Base-by-base conservation (phyloP, 2,113 vertebrate genomes). In the Pseudolaguvia tuberculata region DNA sequence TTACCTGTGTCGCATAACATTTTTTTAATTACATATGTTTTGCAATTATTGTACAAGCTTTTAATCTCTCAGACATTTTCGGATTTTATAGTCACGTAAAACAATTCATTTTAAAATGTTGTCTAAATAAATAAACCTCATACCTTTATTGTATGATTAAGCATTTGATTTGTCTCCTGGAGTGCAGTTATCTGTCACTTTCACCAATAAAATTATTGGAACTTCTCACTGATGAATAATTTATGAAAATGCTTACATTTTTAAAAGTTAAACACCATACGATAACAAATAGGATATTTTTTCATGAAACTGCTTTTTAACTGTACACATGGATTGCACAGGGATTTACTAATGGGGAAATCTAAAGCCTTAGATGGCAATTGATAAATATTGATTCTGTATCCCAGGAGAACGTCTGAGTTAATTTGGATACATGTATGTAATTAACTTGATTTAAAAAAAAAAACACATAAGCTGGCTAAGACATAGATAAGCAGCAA, bases 351-450 rank as follows among this genome's bases (percentile, higher is more conserved):
- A 61, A 20, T 9, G 0, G 57, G 2, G 12, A 59, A 59, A 31
- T 20, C 15, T 58, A 7, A 58, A 58, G 56, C 27, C 14, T 7
- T n/a, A n/a, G 29, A 27, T 23, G 13, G 5, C 31, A 10, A 62
- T 62, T 62, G 58, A 5, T 45, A 23, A 63, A 45, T 5, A 63
- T 63, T 45, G 39, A 63, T 63, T 15, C 35, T 5, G 31, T 39
- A 20, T 59, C 59, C 20, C 58, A 39, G 18, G n/a, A 39, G 18
- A 18, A 62, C n/a, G 42, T 42, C 35, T 14, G 35, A 21, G 59
- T 42, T 42, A 63, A 63, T 63, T 63, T 63, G 18, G 35, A 42
- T 63, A 63, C 21, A 62, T 62, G 59, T 35, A 29, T 35, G 29
- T 21, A 31, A 42, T 62, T 62, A 39, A 35, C 31, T 21, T 62